phyloP scores from a whole-genome alignment of 2,113 vertebrate genomes.

The Istiophorus platypterus region DNA sequence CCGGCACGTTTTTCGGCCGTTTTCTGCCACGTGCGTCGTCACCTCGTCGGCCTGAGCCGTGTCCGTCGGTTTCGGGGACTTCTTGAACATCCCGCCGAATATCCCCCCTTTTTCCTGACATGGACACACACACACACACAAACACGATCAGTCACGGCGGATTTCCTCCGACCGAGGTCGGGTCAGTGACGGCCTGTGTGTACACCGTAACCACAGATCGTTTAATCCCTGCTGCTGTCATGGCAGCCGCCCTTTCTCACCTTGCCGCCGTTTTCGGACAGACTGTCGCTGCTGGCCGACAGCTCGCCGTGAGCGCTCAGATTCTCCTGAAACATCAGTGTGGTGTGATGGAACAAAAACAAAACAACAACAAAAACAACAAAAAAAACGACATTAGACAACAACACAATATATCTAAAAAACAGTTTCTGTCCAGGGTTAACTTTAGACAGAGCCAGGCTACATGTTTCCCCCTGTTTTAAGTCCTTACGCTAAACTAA shows the following conservation, averaged over 20 bases:
- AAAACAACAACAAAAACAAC: neutral
- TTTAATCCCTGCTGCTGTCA: neutral
- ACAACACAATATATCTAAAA: neutral
- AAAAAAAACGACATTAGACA: neutral
- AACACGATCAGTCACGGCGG: neutral
- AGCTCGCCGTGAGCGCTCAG: conserved; percentile 39
- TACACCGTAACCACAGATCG: conserved; percentile 1
- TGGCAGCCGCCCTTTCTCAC: conserved; percentile 36
- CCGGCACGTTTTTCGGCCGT: neutral
- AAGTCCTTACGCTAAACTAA: neutral
- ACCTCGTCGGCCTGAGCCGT: conserved; percentile 49
- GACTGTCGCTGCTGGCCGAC: conserved; percentile 71
- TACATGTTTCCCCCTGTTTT: neutral
- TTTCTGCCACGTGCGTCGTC: neutral
- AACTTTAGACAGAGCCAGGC: neutral
- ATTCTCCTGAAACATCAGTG: conserved; percentile 44
- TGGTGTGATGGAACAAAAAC: neutral
- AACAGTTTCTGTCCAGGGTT: neutral
- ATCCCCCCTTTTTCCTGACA: conserved; percentile 64
- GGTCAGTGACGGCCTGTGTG: conserved; percentile 1
- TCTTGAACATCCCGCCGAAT: conserved; percentile 70
- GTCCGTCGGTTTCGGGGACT: conserved; percentile 52
- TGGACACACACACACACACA: neutral
- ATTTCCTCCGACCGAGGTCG: neutral
- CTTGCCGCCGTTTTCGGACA: conserved; percentile 62